Percentiles rank a stretch among this genome's conserved stretches.
These are phyloP conservation scores for Maconellicoccus hirsutus DNA, from an alignment of 1,140 invertebrate genomes.

Conservation along the genomic window DNA sequence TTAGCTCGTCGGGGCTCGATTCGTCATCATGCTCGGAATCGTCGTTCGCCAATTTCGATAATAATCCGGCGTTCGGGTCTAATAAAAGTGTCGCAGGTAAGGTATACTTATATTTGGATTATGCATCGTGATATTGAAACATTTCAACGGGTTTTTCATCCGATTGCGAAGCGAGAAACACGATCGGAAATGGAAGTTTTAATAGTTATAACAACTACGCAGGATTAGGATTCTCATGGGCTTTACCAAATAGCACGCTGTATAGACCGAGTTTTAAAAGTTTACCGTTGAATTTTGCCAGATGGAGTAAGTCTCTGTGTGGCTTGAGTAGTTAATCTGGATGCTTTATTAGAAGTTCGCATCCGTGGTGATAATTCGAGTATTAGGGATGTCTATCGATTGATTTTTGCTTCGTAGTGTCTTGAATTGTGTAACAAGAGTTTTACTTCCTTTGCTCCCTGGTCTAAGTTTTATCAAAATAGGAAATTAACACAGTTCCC, in stretches of 20 bases:
- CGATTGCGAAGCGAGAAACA: not conserved
- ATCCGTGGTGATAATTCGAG: too few species aligned
- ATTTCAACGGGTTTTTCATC: too few species aligned
- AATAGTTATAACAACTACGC: not conserved
- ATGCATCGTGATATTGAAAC: too few species aligned
- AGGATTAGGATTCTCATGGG: not conserved
- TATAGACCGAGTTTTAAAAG: not conserved
- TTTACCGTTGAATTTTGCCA: not conserved
- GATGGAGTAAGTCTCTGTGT: slow-evolving; percentile 13
- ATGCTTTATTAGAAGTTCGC: too few species aligned
- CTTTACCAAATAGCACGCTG: not conserved
- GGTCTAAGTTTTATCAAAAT: too few species aligned
- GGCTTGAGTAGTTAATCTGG: not conserved
- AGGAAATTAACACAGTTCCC: too few species aligned
- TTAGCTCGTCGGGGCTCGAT: not conserved
- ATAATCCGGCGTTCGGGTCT: slow-evolving; percentile 31
- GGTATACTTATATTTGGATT: too few species aligned
- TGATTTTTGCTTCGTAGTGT: too few species aligned
- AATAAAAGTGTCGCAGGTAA: not conserved
- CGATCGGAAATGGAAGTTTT: not conserved
- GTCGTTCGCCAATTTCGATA: slow-evolving; percentile 61
- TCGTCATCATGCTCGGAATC: slow-evolving; percentile 23
- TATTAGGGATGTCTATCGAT: too few species aligned
- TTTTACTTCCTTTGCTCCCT: too few species aligned
- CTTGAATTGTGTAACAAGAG: too few species aligned